Evolutionary conservation across 2,888 invertebrate genomes (phyloP).

Genomic region (Dendrolimus houi): DNA sequence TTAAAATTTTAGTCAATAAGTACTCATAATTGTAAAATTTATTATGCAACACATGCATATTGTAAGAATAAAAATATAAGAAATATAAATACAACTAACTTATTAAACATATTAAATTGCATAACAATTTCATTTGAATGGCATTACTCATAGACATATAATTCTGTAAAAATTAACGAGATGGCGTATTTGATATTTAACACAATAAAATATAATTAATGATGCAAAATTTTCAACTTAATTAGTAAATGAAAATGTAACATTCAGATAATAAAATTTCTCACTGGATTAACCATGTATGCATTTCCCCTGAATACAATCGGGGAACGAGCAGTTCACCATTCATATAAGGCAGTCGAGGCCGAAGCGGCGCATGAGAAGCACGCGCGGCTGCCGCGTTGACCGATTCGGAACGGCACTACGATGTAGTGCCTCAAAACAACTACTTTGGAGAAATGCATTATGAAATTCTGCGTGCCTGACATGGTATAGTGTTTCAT

Average conservation of each 20-base stretch:
- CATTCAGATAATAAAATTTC: background rate
- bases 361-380: background rate
- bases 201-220: background rate
- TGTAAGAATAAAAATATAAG: background rate
- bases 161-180: conserved; percentile 29
- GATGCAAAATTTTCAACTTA: background rate
- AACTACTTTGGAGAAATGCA: too few relatives aligned
- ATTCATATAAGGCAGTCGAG: background rate
- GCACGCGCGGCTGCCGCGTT: background rate
- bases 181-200: conserved; percentile 20
- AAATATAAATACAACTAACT: too few relatives aligned
- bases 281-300: background rate
- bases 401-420: background rate
- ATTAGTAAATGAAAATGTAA: conserved; percentile 2
- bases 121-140: conserved; percentile 41
- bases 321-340: background rate
- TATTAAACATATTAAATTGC: conserved; percentile 34
- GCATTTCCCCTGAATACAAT: background rate
- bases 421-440: background rate
- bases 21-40: conserved; percentile 48
- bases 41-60: conserved; percentile 41
- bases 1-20: conserved; percentile 60
- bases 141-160: conserved; percentile 31
- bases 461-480: too few relatives aligned
- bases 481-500: too few relatives aligned